Conservation (phyloP, 2,888 invertebrate genomes). For the Sesamia inferens region DNA sequence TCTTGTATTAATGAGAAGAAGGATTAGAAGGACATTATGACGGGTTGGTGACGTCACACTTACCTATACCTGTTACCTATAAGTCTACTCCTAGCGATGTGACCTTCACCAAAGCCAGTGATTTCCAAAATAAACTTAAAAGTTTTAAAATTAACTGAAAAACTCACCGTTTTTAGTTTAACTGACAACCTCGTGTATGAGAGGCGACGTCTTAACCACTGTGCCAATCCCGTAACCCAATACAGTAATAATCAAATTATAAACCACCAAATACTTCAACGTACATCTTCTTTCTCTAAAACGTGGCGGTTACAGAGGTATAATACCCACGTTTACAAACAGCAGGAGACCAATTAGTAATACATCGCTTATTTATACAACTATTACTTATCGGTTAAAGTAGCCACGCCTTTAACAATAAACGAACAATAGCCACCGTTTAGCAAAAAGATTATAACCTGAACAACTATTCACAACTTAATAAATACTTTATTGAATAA, state of each 20-base stretch:
- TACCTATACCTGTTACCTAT: too few species aligned
- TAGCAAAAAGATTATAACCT: slow-evolving; percentile 37
- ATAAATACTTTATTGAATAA: slow-evolving; percentile 5
- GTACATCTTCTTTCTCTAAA: not conserved
- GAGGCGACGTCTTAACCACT: too few species aligned
- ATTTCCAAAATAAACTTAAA: too few species aligned
- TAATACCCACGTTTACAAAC: slow-evolving; percentile 4
- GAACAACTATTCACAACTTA: slow-evolving; percentile 6
- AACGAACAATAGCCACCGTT: slow-evolving; percentile 47
- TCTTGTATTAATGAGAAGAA: too few species aligned
- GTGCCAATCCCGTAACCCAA: not conserved
- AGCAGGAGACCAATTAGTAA: slow-evolving; percentile 49
- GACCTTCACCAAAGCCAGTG: too few species aligned
- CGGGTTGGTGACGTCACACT: too few species aligned
- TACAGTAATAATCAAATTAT: slow-evolving; percentile 8
- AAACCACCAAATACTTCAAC: not conserved
- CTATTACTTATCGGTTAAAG: slow-evolving; percentile 60
- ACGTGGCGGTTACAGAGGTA: slow-evolving; percentile 12
- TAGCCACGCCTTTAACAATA: slow-evolving; percentile 64
- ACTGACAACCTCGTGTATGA: too few species aligned
- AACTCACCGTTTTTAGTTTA: too few species aligned
- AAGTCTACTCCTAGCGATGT: too few species aligned
- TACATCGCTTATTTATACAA: slow-evolving; percentile 55
- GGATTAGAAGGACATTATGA: too few species aligned
- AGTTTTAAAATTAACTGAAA: too few species aligned